Conservation (phyloP, 37 sponge, comb jelly and placozoan species). For the Haliclona indistincta region DNA sequence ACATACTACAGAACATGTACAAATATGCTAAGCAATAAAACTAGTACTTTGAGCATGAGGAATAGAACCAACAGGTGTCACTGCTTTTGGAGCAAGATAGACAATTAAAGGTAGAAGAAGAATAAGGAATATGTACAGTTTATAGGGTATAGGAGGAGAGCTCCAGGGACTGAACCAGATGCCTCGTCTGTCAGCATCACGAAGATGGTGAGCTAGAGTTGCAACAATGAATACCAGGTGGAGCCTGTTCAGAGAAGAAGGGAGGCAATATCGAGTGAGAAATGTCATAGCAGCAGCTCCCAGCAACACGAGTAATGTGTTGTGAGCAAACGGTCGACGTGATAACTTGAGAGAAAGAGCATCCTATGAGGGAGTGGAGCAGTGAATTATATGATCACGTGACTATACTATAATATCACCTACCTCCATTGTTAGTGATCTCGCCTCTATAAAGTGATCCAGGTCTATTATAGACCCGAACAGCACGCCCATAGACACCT, state of each 20-base stretch:
- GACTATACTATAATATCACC: no score
- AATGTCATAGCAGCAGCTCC: no score
- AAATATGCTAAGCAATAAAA: no score
- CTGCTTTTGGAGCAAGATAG: no score
- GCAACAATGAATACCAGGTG: slow-evolving; percentile 38
- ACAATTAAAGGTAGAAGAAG: slow-evolving; percentile 10
- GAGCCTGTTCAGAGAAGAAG: slow-evolving; percentile 11
- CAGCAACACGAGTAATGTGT: slow-evolving; percentile 40
- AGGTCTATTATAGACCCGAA: slow-evolving; percentile 45
- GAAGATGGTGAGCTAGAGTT: slow-evolving; percentile 49
- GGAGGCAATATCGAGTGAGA: no score
- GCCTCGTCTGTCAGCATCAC: slow-evolving; percentile 60
- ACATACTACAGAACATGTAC: no score
- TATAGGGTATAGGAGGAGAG: slow-evolving; percentile 47
- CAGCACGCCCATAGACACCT: slow-evolving; percentile 5
- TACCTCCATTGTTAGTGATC: slow-evolving; percentile 55
- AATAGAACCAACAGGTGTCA: no score
- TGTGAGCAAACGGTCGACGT: slow-evolving; percentile 57
- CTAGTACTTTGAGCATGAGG: no score
- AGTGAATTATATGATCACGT: no score
- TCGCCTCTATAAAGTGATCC: slow-evolving; percentile 66
- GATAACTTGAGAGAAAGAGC: slow-evolving; percentile 25
- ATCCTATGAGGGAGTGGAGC: no score
- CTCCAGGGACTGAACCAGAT: slow-evolving; percentile 51
- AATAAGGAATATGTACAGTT: slow-evolving; percentile 16